Evolutionary conservation across 2,888 invertebrate species (phyloP).

Genomic region (Trachelus troglodyta): DNA sequence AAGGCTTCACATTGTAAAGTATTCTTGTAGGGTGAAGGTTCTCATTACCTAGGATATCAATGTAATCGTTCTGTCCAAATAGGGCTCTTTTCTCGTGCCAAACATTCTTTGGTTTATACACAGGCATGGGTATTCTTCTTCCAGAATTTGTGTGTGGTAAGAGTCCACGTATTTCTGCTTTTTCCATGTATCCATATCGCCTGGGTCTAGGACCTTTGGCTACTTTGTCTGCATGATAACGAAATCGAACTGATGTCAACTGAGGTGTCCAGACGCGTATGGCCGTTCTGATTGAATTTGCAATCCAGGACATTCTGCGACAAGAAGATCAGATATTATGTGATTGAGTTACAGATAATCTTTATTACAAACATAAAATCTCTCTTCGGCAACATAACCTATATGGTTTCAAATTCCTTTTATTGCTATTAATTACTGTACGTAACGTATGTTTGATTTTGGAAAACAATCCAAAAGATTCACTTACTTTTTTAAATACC

Average conservation of each 20-base stretch:
- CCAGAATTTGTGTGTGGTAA: conserved; percentile 75
- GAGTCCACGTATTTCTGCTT: conserved; percentile 74
- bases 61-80: conserved; percentile 97
- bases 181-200: conserved; percentile 79
- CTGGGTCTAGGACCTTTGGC: conserved; percentile 74
- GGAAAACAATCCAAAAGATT: background rate
- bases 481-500: background rate
- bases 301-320: conserved; percentile 48
- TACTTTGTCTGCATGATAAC: conserved; percentile 71
- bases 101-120: conserved; percentile 77
- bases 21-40: conserved; percentile 85
- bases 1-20: conserved; percentile 86
- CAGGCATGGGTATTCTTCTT: conserved; percentile 73
- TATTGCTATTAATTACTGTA: background rate
- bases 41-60: conserved; percentile 93
- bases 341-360: background rate
- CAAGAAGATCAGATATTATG: background rate
- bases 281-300: conserved; percentile 28
- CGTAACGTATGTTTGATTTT: background rate
- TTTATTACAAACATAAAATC: background rate
- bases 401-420: background rate
- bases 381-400: background rate
- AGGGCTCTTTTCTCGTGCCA: conserved; percentile 85
- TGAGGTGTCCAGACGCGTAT: conserved; percentile 58
- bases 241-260: conserved; percentile 63